Evolutionary conservation across 92 coral and sea anemone genomes (phyloP).

Genomic region (Zoanthus sociatus): DNA sequence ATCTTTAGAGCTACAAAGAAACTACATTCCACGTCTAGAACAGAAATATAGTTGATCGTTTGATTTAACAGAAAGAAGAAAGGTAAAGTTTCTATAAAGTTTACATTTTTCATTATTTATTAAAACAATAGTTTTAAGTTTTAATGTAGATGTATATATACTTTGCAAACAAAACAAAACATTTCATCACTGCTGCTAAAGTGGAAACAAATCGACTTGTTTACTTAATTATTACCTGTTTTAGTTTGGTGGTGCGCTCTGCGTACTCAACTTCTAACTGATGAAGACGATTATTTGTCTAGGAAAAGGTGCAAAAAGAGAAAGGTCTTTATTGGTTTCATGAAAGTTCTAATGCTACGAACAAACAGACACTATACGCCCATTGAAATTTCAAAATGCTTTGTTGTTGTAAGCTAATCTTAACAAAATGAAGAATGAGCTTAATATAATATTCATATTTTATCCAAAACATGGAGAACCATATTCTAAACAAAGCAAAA

Average conservation of each 20-base stretch:
- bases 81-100: too few relatives aligned
- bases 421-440: neutral
- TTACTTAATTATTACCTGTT: constrained; percentile 65
- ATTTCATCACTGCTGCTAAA: neutral
- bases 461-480: too few relatives aligned
- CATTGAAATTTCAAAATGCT: too few relatives aligned
- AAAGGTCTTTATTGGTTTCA: neutral
- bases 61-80: too few relatives aligned
- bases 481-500: too few relatives aligned
- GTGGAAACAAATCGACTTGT: neutral
- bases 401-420: neutral
- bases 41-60: too few relatives aligned
- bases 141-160: too few relatives aligned
- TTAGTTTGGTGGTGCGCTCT: constrained; percentile 80
- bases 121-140: too few relatives aligned
- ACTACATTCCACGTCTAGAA: too few relatives aligned
- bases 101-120: too few relatives aligned
- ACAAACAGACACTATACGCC: neutral
- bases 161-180: too few relatives aligned
- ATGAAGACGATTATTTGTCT: constrained; percentile 92
- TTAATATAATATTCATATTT: neutral
- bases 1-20: too few relatives aligned
- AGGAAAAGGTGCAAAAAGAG: neutral
- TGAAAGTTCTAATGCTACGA: neutral
- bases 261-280: constrained; percentile 90